phyloP scores from a whole-genome alignment of 30 jellyfish, hydroid and myxozoan species.

The Chrysaora quinquecirrha region DNA sequence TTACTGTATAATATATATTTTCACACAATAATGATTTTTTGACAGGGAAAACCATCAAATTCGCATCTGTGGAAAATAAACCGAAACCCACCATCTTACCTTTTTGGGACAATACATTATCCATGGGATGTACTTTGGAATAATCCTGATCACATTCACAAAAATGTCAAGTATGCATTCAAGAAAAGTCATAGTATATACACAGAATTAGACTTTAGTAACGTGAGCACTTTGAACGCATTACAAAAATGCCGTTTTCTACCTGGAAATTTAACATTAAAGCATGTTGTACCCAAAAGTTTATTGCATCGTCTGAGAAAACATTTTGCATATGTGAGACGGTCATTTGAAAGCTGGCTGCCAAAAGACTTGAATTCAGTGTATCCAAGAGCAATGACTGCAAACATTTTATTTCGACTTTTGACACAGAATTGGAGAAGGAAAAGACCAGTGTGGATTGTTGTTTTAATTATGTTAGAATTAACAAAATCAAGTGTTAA shows the following conservation, averaged over 20 bases:
- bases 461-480: constrained; percentile 72
- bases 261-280: constrained; percentile 73
- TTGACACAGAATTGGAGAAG: constrained; percentile 77
- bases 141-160: constrained; percentile 71
- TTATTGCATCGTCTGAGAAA: constrained; percentile 51
- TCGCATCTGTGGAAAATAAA: constrained; percentile 78
- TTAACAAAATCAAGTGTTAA: constrained; percentile 71
- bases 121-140: constrained; percentile 84
- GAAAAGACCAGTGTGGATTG: constrained; percentile 82
- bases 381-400: constrained; percentile 53
- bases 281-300: constrained; percentile 49
- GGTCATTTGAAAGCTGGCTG: constrained; percentile 70
- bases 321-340: constrained; percentile 69
- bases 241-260: constrained; percentile 72
- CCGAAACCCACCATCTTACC: constrained; percentile 73
- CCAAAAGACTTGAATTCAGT: constrained; percentile 31
- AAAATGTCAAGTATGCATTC: constrained; percentile 75
- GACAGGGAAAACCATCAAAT: constrained; percentile 72
- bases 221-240: constrained; percentile 58
- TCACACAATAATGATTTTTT: background rate
- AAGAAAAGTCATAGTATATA: constrained; percentile 56
- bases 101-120: constrained; percentile 85
- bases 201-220: constrained; percentile 76
- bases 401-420: constrained; percentile 43
- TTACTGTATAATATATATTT: no score